These are phyloP conservation scores for Mimachlamys varia DNA, from an alignment of 2,888 invertebrate genomes.

Conservation along the genomic window DNA sequence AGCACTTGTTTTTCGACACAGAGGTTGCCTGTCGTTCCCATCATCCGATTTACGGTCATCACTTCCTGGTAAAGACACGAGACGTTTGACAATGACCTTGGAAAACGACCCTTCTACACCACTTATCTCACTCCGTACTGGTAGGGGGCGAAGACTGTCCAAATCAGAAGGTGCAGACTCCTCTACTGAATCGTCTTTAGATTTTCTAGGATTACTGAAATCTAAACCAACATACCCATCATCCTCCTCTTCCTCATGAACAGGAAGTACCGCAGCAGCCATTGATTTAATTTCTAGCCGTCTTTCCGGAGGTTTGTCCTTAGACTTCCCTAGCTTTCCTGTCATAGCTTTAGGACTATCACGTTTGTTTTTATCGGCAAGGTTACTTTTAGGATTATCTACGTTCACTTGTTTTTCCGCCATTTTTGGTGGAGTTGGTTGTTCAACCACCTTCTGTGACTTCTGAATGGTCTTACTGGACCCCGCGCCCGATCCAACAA, in stretches of 20 bases:
- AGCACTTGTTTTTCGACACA: background rate
- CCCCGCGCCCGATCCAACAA: background rate
- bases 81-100: background rate
- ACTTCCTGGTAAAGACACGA: background rate
- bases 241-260: constrained; percentile 51
- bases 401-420: background rate
- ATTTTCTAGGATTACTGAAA: constrained; percentile 49
- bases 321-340: constrained; percentile 8
- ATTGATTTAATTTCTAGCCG: background rate
- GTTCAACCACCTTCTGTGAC: background rate
- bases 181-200: constrained; percentile 32
- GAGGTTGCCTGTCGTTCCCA: background rate
- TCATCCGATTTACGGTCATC: background rate
- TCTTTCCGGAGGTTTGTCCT: background rate
- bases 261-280: background rate
- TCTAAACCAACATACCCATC: constrained; percentile 64
- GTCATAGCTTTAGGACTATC: constrained; percentile 31
- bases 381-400: background rate
- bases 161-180: constrained; percentile 47
- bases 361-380: background rate
- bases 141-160: constrained; percentile 55
- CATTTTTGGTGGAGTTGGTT: background rate
- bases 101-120: background rate
- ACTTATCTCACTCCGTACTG: constrained; percentile 50
- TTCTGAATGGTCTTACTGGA: background rate